These are phyloP conservation scores for Macrophya alboannulata DNA, from an alignment of 2,888 invertebrate species.

Conservation along the genomic window DNA sequence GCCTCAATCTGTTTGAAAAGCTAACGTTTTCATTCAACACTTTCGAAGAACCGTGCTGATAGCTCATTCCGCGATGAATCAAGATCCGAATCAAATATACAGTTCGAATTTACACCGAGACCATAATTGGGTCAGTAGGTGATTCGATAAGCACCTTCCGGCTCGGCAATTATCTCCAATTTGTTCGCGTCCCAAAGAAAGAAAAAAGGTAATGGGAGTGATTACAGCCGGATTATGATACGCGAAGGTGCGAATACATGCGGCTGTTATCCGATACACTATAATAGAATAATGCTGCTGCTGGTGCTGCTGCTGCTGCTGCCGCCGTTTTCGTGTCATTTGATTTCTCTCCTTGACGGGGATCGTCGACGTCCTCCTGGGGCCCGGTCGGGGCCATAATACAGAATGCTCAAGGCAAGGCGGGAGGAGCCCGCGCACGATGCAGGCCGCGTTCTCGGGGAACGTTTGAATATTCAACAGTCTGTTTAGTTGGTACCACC, in stretches of 20 bases:
- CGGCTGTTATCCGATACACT: not conserved
- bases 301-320: not conserved
- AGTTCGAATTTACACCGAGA: not conserved
- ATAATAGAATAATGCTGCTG: not conserved
- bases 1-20: not conserved
- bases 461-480: constrained; percentile 65
- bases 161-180: not conserved
- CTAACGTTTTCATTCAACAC: not conserved
- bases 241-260: constrained; percentile 14
- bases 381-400: constrained; percentile 1
- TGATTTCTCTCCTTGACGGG: constrained; percentile 6
- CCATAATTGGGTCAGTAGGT: not conserved
- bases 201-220: not conserved
- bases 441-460: constrained; percentile 50
- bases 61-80: not conserved
- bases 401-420: constrained; percentile 34
- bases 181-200: not conserved
- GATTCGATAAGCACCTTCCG: not conserved
- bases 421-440: constrained; percentile 6
- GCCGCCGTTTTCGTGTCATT: constrained; percentile 39
- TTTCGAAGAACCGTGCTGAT: not conserved
- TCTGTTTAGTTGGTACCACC: constrained; percentile 60
- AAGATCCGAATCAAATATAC: not conserved
- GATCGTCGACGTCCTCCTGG: constrained; percentile 9
- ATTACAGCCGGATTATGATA: not conserved